Base-by-base conservation (phyloP, 2,888 invertebrate species). In the Netelia inedita region DNA sequence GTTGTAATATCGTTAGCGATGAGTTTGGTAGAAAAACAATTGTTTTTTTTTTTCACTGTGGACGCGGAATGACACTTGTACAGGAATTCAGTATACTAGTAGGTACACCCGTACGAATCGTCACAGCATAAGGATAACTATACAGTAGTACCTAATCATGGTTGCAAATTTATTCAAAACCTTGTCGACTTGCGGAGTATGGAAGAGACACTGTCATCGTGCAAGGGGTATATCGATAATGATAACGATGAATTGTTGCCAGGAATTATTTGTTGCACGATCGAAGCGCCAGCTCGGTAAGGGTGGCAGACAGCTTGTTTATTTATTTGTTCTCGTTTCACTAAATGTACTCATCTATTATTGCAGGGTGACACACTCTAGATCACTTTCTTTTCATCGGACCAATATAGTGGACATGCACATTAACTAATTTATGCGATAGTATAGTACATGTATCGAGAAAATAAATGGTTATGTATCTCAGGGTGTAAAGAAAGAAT, bases 341-440 rank as follows among this genome's bases (percentile, higher is more conserved):
- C 79, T 79, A 82, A 82, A 61, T 35, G 63, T 43, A 80, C 46
- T 73, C 61, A 80, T 76, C 80, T 73, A 84, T 71, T 53, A 14
- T 57, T 55, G 63, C 63, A 53, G 63, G 46, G 23, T 79, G 61
- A 63, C 46, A 79, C 72, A 43, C 63, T 73, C 72, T 80, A 78
- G 57, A 80, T 73, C 35, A 68, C 57, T 46, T 19, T 63, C 68
- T 16, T 63, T 6, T 75, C 55, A 53, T 72, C 68, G 68, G 43
- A 53, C 28, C 61, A 61, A 73, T 80, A 68, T 69, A 76, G 73
- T 78, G 19, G 78, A 84, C 84, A 84, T 84, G 84, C 84, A 78
- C 78, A 81, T 74, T 41, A 69, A 63, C 81, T 81, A 84, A 74
- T 61, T 76, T 28, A 53, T 53, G 71, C 23, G n/a, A 46, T 74